Evolutionary conservation across 2,888 invertebrate genomes (phyloP), one percentile per base, ranked within the genome.

Genomic region (Noctua fimbriata): DNA sequence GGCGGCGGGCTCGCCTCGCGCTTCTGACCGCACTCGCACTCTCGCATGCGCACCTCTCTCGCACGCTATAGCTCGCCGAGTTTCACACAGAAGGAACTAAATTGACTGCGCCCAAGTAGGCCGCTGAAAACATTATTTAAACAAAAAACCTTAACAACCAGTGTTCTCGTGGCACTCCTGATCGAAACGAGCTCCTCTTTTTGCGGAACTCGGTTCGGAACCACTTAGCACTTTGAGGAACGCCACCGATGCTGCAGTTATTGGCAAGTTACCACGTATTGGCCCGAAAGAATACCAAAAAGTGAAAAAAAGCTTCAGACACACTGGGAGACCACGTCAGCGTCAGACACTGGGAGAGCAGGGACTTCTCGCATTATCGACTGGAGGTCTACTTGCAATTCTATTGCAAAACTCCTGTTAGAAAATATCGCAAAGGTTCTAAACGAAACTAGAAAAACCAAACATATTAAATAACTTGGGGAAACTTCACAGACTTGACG

Each of bases 1-100:
- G 98, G 98, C 81, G 98, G 97, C 28, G 98, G 98, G 1, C 96
- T 98, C 87, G 97, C 98, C 69, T 97, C 97, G 78, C 96, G 98
- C 89, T 98, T 97, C 93, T 97, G 92, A 95, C n/a, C 10, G 28
- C 28, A 47, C 98, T 28, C 44, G n/a, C 32, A 60, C 36, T 24
- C 10, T 16, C 58, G 16, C n/a, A 36, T 3, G 65, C 21, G 24
- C 41, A 66, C 41, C 6, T 41, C 41, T 36, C 36, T 32, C 21
- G 7, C 44, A 16, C 16, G 49, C 81, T 52, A 36, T 2, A 9
- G 16, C 73, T 36, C 52, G 24, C n/a, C 32, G 9, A 71, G 60
- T 71, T 52, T 2, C 3, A 63, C 16, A 63, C 63, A n/a, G n/a
- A 81, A 44, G 16, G 6, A 73, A 44, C 63, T 28, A 24, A 18